Percentiles rank a stretch among this genome's conserved stretches.
phyloP scores from a whole-genome alignment of 2,113 vertebrate genomes.

The Opisthocomus hoazin region DNA sequence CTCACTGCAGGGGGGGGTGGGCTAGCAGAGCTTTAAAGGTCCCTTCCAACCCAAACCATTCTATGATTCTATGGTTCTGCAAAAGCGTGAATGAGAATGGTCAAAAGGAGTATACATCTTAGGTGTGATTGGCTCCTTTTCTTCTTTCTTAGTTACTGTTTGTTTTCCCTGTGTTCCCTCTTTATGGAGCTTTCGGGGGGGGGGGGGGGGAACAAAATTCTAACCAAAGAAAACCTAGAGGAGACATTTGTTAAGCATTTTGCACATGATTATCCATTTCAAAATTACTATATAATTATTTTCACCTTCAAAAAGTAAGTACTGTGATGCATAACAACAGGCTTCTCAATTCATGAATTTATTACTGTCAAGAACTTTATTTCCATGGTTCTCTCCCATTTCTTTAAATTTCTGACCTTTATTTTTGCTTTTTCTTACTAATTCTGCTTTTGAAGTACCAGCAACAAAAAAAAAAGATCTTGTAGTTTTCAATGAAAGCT shows the following conservation, averaged over 20 bases:
- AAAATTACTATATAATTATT: not conserved
- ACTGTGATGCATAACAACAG: not conserved
- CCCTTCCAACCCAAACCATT: too few relatives aligned
- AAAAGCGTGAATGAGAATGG: accelerated
- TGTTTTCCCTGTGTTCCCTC: not conserved
- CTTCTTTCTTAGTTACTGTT: not conserved
- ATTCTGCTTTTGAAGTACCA: not conserved
- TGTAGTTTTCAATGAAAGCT: not conserved
- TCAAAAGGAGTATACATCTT: not conserved
- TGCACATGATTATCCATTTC: not conserved
- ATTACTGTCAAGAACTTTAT: not conserved
- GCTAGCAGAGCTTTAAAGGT: too few relatives aligned
- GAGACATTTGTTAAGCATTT: not conserved
- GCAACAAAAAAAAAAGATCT: not conserved
- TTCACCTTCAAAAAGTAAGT: not conserved
- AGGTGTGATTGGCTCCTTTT: not conserved
- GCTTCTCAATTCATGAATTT: not conserved
- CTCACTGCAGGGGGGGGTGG: too few relatives aligned
- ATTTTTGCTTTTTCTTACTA: not conserved
- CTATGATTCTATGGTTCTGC: too few relatives aligned
- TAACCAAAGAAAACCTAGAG: not conserved
- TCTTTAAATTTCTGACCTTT: not conserved
- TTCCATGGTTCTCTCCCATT: not conserved
- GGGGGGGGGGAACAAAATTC: too few relatives aligned
- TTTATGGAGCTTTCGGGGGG: not conserved